Evolutionary conservation across 2,113 vertebrate genomes (phyloP).

Genomic region (Hypanus sabinus): DNA sequence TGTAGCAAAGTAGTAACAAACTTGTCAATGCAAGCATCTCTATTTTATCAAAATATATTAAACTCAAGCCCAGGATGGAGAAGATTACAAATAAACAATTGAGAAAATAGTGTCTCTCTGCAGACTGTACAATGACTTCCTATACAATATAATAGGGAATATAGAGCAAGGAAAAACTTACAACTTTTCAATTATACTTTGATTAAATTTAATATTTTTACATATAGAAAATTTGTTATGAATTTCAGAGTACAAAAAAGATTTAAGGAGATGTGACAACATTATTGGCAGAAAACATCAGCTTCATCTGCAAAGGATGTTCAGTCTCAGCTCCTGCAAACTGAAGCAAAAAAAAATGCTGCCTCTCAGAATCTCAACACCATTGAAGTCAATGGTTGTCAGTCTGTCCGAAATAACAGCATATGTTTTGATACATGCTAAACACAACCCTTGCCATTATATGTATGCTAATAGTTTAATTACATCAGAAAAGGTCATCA

Average conservation of each 20-base stretch:
- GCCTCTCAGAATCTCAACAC: conserved; percentile 16
- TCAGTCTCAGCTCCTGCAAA: not conserved
- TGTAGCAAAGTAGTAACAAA: not conserved
- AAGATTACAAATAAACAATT: not conserved
- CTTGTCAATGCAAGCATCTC: not conserved
- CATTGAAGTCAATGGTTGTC: not conserved
- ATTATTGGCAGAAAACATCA: conserved; percentile 8
- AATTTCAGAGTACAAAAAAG: not conserved
- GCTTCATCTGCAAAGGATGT: not conserved
- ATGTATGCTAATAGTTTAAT: conserved; percentile 20
- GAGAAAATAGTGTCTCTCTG: not conserved
- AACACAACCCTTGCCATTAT: conserved; percentile 18
- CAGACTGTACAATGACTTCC: not conserved
- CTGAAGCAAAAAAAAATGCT: conserved; percentile 1
- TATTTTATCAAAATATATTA: conserved; percentile 17
- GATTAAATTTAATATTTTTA: not conserved
- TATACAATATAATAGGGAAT: not conserved
- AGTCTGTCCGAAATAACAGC: not conserved
- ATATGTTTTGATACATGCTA: conserved; percentile 25
- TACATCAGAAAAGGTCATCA: conserved; percentile 25
- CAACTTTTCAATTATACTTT: conserved; percentile 20
- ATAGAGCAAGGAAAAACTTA: conserved; percentile 1
- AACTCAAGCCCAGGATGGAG: not conserved
- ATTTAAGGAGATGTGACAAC: not conserved
- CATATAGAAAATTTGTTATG: conserved; percentile 26